Evolutionary conservation across 2,888 invertebrate species (phyloP).

Genomic region (Mystacides longicornis): DNA sequence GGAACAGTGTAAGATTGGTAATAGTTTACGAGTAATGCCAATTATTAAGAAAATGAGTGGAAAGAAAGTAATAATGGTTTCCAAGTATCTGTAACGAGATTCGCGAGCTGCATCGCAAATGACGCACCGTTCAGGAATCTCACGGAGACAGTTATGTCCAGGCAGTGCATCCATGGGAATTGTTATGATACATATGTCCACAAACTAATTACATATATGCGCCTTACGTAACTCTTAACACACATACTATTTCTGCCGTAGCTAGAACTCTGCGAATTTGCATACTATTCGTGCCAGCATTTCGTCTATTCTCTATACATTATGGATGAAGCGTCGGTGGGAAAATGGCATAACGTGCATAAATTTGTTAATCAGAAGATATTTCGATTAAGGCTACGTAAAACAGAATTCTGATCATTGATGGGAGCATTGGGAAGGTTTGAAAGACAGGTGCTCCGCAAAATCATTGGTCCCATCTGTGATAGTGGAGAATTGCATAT

Average conservation of each 20-base stretch:
- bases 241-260: not conserved
- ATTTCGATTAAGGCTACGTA: too few species aligned
- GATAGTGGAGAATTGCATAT: too few species aligned
- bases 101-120: slow-evolving; percentile 1
- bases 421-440: too few species aligned
- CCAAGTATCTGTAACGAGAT: not conserved
- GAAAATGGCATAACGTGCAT: not conserved
- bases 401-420: too few species aligned
- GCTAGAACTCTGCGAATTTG: not conserved
- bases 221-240: not conserved
- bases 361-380: too few species aligned
- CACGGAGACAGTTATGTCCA: not conserved
- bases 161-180: not conserved
- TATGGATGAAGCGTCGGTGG: not conserved
- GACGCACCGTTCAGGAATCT: not conserved
- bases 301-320: not conserved
- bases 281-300: not conserved
- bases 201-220: too few species aligned
- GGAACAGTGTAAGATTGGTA: too few species aligned
- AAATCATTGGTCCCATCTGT: too few species aligned
- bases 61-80: not conserved
- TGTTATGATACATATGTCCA: not conserved
- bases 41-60: too few species aligned
- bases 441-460: too few species aligned
- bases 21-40: too few species aligned